Evolutionary conservation across 2,797 vertebrate genomes (phyloP).

Genomic region (Rhodeus uyekii): DNA sequence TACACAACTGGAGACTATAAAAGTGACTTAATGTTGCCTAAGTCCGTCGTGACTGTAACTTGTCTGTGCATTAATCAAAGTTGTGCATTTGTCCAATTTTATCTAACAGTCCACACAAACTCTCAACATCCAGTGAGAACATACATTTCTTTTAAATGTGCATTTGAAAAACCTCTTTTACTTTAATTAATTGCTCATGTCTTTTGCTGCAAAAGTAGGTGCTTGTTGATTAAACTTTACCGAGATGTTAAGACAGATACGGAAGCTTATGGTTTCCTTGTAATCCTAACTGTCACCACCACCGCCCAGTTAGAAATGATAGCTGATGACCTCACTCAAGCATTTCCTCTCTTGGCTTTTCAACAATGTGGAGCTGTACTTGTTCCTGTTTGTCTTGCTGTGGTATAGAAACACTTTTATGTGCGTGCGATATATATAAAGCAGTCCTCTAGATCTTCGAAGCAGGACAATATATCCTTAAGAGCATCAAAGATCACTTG

Average conservation of each 20-base stretch:
- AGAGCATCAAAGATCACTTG: slow-evolving; percentile 58
- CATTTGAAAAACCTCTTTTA: neutral
- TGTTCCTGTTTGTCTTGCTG: slow-evolving; percentile 69
- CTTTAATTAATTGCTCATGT: neutral
- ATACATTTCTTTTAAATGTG: neutral
- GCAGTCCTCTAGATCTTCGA: slow-evolving; percentile 30
- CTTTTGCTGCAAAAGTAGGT: neutral
- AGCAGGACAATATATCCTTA: slow-evolving; percentile 35
- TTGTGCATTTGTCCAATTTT: neutral
- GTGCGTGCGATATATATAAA: slow-evolving; percentile 56
- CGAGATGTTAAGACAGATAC: neutral
- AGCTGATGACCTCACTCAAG: slow-evolving; percentile 37
- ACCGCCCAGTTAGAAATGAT: slow-evolving; percentile 23
- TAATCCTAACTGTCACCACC: slow-evolving; percentile 39
- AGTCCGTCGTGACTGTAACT: slow-evolving; percentile 1
- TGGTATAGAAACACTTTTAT: slow-evolving; percentile 64
- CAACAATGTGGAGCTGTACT: slow-evolving; percentile 62
- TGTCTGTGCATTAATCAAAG: neutral
- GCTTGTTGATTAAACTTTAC: neutral
- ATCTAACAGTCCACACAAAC: neutral
- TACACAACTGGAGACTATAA: slow-evolving; percentile 37
- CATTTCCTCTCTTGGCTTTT: slow-evolving; percentile 59
- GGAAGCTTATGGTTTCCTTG: slow-evolving; percentile 32
- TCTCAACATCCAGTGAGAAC: slow-evolving; percentile 7
- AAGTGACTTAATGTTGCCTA: slow-evolving; percentile 44